Conservation (phyloP, 2,888 invertebrate species). For the Apodemia duryi region DNA sequence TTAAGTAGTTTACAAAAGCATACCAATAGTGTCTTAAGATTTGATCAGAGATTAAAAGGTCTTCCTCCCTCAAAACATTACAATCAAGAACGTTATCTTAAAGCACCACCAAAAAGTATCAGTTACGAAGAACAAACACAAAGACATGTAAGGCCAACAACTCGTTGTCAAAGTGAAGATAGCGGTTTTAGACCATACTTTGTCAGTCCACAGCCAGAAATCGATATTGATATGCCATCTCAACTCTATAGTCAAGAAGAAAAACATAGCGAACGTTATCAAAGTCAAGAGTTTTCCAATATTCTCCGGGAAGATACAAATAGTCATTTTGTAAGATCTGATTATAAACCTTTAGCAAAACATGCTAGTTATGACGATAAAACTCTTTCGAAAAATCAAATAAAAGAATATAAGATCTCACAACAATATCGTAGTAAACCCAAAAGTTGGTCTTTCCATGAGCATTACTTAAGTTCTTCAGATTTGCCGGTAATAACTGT, state of each 20-base stretch:
- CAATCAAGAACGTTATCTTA: conserved; percentile 57
- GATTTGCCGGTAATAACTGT: conserved; percentile 76
- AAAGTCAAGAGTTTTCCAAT: conserved; percentile 82
- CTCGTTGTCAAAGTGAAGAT: conserved; percentile 81
- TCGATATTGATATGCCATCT: conserved; percentile 78
- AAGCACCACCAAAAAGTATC: conserved; percentile 68
- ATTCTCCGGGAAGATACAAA: conserved; percentile 60
- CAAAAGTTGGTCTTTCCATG: conserved; percentile 83
- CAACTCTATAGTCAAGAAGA: conserved; percentile 81
- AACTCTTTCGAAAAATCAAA: conserved; percentile 81
- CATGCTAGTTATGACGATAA: conserved; percentile 84
- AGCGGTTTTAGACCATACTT: conserved; percentile 66
- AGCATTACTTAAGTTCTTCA: conserved; percentile 79
- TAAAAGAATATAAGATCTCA: conserved; percentile 81
- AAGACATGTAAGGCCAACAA: conserved; percentile 70
- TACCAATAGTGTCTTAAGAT: conserved; percentile 58
- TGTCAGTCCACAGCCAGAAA: conserved; percentile 68
- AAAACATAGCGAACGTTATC: conserved; percentile 81
- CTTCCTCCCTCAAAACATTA: conserved; percentile 48
- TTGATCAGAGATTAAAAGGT: conserved; percentile 58
- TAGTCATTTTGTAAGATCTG: conserved; percentile 69
- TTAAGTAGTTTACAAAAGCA: conserved; percentile 71
- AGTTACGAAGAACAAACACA: conserved; percentile 70
- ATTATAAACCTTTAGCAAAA: conserved; percentile 80
- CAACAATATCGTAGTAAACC: conserved; percentile 78